Percentiles rank a stretch among this genome's conserved stretches.
Conservation (phyloP, 2,888 invertebrate genomes). For the Trissolcus japonicus region DNA sequence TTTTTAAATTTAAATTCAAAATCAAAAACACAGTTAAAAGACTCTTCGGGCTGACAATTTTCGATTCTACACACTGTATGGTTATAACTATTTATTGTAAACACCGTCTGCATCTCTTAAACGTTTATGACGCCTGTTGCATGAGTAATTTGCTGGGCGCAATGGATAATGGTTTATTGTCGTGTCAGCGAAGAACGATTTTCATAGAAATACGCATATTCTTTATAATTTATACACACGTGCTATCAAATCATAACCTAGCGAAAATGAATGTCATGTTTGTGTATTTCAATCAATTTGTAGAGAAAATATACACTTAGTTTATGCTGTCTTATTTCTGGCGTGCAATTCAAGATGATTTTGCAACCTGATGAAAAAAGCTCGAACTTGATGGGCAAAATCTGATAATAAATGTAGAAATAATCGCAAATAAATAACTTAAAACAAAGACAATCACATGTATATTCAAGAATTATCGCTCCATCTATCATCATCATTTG, state of each 20-base stretch:
- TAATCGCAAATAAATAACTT: slow-evolving; percentile 37
- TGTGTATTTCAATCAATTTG: slow-evolving; percentile 5
- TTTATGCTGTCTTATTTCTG: background rate
- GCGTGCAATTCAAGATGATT: no score
- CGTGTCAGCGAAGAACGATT: slow-evolving; percentile 19
- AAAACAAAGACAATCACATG: slow-evolving; percentile 43
- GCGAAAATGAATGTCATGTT: slow-evolving; percentile 23
- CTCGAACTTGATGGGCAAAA: background rate
- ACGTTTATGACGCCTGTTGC: slow-evolving; percentile 63
- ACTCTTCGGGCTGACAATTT: slow-evolving; percentile 60
- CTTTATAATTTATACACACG: background rate
- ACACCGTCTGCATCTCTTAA: slow-evolving; percentile 70
- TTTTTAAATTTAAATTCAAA: background rate
- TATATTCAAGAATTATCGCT: slow-evolving; percentile 55
- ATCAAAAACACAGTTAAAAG: slow-evolving; percentile 9
- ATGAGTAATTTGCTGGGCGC: slow-evolving; percentile 61
- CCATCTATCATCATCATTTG: slow-evolving; percentile 53
- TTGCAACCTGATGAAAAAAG: no score
- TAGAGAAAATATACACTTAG: background rate
- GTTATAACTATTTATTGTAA: slow-evolving; percentile 72
- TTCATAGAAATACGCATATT: slow-evolving; percentile 40
- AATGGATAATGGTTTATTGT: slow-evolving; percentile 52
- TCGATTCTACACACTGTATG: slow-evolving; percentile 65
- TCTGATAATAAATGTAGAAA: slow-evolving; percentile 17
- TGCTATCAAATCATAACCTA: slow-evolving; percentile 29